Evolutionary conservation across 1,140 invertebrate species (phyloP).

Genomic region (Cherax destructor): DNA sequence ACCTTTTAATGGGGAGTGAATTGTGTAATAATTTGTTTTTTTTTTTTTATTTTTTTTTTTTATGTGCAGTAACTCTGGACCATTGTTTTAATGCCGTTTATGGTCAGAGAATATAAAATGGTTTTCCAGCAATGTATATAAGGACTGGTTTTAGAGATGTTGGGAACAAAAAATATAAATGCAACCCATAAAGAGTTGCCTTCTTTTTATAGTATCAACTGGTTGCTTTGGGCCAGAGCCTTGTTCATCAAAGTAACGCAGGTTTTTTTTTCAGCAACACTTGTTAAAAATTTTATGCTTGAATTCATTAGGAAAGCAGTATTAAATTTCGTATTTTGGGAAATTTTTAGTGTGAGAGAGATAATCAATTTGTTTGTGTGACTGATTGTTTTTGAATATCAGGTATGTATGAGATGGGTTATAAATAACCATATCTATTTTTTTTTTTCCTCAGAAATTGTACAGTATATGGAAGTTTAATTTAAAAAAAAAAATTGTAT

Average conservation of each 20-base stretch:
- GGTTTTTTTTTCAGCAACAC: slow-evolving; percentile 47
- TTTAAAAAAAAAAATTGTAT: slow-evolving; percentile 8
- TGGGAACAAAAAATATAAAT: slow-evolving; percentile 14
- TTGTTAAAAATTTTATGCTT: slow-evolving; percentile 46
- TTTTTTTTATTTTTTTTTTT: slow-evolving; percentile 50
- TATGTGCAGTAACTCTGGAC: slow-evolving; percentile 37
- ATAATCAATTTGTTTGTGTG: background rate
- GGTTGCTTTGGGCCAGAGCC: slow-evolving; percentile 26
- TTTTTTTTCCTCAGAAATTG: slow-evolving; percentile 3
- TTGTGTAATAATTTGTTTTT: slow-evolving; percentile 46
- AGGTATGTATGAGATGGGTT: slow-evolving; percentile 35
- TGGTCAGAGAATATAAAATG: slow-evolving; percentile 41
- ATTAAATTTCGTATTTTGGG: slow-evolving; percentile 57
- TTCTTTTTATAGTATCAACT: background rate
- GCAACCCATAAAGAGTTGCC: slow-evolving; percentile 2
- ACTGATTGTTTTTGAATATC: background rate
- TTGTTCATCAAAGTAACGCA: slow-evolving; percentile 35
- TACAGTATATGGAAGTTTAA: slow-evolving; percentile 16
- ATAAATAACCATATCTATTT: slow-evolving; percentile 47
- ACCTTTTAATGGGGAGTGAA: slow-evolving; percentile 61
- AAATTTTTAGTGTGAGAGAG: slow-evolving; percentile 42
- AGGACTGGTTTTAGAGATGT: slow-evolving; percentile 33
- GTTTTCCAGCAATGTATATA: slow-evolving; percentile 35
- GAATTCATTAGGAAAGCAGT: slow-evolving; percentile 52
- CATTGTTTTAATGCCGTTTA: slow-evolving; percentile 64